Evolutionary conservation across 2,113 vertebrate genomes (phyloP).

Genomic region (Cnemophilus loriae): DNA sequence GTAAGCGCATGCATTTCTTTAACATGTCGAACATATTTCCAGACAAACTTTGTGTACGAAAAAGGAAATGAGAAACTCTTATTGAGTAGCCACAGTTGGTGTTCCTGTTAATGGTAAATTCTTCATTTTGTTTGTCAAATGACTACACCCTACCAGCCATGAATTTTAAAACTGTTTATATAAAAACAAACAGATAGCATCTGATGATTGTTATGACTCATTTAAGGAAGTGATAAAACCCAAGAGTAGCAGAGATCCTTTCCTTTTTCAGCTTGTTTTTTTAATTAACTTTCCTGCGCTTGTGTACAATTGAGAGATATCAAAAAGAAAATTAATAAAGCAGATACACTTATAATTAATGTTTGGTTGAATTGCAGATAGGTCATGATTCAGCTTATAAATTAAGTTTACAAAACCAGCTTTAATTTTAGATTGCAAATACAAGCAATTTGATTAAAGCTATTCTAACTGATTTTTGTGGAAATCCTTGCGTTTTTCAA

Average conservation of each 20-base stretch:
- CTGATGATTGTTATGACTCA: slow-evolving; percentile 29
- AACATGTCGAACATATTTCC: background rate
- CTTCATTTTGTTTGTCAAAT: slow-evolving; percentile 21
- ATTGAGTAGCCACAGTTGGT: background rate
- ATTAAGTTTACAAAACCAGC: background rate
- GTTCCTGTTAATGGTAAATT: background rate
- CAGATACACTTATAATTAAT: background rate
- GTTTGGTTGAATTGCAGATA: background rate
- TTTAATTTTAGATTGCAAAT: background rate
- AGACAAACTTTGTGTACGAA: background rate
- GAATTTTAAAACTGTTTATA: slow-evolving; percentile 1
- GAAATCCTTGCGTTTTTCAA: background rate
- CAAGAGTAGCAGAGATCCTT: background rate
- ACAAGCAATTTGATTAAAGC: background rate
- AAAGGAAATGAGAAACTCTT: slow-evolving; percentile 24
- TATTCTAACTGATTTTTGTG: background rate
- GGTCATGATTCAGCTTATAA: background rate
- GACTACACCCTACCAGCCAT: background rate
- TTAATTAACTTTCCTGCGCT: background rate
- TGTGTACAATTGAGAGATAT: background rate
- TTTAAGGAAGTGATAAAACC: slow-evolving; percentile 44
- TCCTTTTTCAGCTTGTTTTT: background rate
- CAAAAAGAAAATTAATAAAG: background rate
- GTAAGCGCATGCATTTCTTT: background rate
- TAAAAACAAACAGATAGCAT: slow-evolving; percentile 30